Evolutionary conservation across 1,140 invertebrate genomes (phyloP).

Genomic region (Cyclargus thomasi): DNA sequence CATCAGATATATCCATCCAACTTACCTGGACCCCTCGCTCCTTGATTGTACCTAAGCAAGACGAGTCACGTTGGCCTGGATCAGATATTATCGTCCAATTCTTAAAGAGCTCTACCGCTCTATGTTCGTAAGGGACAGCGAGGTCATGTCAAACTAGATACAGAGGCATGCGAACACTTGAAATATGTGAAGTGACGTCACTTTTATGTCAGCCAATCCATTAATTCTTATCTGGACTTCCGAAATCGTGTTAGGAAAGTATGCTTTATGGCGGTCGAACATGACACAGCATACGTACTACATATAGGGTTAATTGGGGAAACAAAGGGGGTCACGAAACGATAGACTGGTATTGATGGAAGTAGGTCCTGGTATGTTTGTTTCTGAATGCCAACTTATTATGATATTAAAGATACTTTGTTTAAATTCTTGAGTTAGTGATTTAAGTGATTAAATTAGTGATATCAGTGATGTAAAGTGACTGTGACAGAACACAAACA

Average conservation of each 20-base stretch:
- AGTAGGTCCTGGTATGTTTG: background rate
- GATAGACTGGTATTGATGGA: background rate
- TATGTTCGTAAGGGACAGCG: background rate
- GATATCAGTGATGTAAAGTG: no score
- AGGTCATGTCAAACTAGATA: slow-evolving; percentile 36
- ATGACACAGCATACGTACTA: slow-evolving; percentile 33
- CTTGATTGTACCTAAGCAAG: background rate
- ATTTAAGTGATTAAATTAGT: no score
- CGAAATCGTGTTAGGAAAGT: slow-evolving; percentile 62
- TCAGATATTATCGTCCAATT: background rate
- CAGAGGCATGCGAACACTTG: slow-evolving; percentile 54
- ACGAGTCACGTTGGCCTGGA: slow-evolving; percentile 34
- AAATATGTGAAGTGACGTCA: slow-evolving; percentile 73
- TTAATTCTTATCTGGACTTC: slow-evolving; percentile 72
- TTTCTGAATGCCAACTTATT: background rate
- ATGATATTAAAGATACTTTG: no score
- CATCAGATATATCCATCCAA: slow-evolving; percentile 57
- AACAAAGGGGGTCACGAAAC: background rate
- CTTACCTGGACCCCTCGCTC: slow-evolving; percentile 27
- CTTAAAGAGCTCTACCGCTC: background rate
- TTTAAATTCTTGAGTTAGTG: no score
- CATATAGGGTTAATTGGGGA: slow-evolving; percentile 1
- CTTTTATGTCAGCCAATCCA: slow-evolving; percentile 74
- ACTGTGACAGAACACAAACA: no score
- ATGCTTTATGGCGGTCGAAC: slow-evolving; percentile 48